Evolutionary conservation across 1,140 invertebrate species (phyloP).

Genomic region (Hirudo medicinalis): DNA sequence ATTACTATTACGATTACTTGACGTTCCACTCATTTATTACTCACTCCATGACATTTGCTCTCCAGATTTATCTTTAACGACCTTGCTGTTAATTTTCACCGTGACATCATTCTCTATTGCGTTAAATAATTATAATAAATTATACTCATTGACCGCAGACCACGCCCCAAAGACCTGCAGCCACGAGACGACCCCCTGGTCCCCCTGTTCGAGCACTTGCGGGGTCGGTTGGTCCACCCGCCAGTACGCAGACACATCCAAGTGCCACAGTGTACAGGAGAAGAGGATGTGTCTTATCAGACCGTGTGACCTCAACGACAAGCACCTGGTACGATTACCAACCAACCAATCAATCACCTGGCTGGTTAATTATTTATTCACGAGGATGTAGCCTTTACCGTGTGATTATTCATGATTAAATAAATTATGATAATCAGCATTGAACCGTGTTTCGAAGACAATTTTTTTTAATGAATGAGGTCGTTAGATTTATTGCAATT

Average conservation of each 20-base stretch:
- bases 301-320: conserved; percentile 32
- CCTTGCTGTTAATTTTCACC: neutral
- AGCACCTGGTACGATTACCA: conserved; percentile 15
- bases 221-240: conserved; percentile 49
- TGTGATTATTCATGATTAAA: too few species aligned
- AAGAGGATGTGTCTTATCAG: conserved; percentile 50
- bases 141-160: neutral
- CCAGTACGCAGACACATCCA: neutral
- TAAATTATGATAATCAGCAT: too few species aligned
- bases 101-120: neutral
- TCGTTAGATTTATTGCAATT: too few species aligned
- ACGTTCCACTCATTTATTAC: too few species aligned
- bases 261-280: conserved; percentile 40
- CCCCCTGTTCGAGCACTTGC: conserved; percentile 49
- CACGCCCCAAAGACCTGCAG: conserved; percentile 19
- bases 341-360: neutral
- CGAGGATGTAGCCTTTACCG: too few species aligned
- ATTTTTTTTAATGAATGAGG: too few species aligned
- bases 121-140: too few species aligned
- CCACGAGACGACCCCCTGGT: conserved; percentile 47
- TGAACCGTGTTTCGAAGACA: too few species aligned
- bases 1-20: neutral
- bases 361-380: neutral
- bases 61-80: neutral
- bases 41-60: too few species aligned